Base-by-base conservation (phyloP, 2,113 vertebrate genomes). In the Taxidea taxus region DNA sequence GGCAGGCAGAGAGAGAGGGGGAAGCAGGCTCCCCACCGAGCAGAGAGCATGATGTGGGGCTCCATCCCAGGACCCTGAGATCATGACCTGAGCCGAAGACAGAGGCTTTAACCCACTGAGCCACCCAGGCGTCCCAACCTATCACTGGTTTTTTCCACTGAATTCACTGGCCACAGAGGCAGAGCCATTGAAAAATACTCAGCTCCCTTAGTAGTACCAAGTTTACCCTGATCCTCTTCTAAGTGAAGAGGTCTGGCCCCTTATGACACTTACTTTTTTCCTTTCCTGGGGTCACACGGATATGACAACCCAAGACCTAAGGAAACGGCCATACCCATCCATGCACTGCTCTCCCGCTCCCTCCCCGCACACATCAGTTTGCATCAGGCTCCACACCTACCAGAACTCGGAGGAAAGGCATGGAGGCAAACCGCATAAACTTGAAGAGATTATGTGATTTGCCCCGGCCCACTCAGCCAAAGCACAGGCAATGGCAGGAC, bases 111-210 rank as follows among this genome's bases (percentile, higher is more conserved):
- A n/a, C n/a, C n/a, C n/a, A n/a, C n/a, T n/a, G n/a, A n/a, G n/a
- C n/a, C n/a, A n/a, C n/a, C n/a, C n/a, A n/a, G n/a, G n/a, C n/a
- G n/a, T n/a, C n/a, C n/a, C 49, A 66, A 95, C 60, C 89, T 44
- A 31, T 72, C 90, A 51, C 25, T 42, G 51, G 90, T 42, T 27
- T 72, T 88, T 77, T 12, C 95, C 94, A 62, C 81, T 92, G 87
- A 85, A 54, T 86, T 92, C 77, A 78, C 87, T 37, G 51, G 74
- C 49, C 90, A 90, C 85, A 12, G 80, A 74, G 74, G 68, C 37
- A 56, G 47, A 42, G 14, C 51, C 82, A 3, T 1, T 77, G 84
- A 47, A 75, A 87, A 80, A 42, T 15, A 87, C 25, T 75, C 51
- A 21, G 54, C 74, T 49, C 49, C 49, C 39, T 56, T 77, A 58